phyloP scores from a whole-genome alignment of 2,888 invertebrate genomes.

The Aleiodes alternator region DNA sequence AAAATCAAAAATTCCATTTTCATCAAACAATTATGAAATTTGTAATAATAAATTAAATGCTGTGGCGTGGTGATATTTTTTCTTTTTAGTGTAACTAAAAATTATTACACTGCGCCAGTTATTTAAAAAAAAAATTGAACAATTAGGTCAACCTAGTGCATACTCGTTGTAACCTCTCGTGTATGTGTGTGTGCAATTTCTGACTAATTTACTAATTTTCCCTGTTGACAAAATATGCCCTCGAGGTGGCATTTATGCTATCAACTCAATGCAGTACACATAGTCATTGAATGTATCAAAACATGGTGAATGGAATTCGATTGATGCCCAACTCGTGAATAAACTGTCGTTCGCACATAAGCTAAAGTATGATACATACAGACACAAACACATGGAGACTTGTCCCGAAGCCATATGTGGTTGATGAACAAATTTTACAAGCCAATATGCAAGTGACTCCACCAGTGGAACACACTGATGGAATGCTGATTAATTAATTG shows the following conservation, averaged over 20 bases:
- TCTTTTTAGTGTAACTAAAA: no score
- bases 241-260: slow-evolving; percentile 20
- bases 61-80: no score
- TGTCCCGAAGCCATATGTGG: background rate
- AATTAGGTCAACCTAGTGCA: slow-evolving; percentile 7
- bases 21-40: no score
- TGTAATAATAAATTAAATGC: no score
- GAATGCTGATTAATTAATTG: slow-evolving; percentile 15
- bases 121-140: slow-evolving; percentile 1
- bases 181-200: slow-evolving; percentile 56
- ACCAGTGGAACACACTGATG: background rate
- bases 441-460: slow-evolving; percentile 32
- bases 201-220: slow-evolving; percentile 69
- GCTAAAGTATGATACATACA: slow-evolving; percentile 15
- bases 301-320: slow-evolving; percentile 24
- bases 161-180: background rate
- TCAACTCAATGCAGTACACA: slow-evolving; percentile 1
- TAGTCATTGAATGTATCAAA: slow-evolving; percentile 8
- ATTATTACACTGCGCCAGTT: background rate
- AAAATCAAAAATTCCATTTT: no score
- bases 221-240: slow-evolving; percentile 52
- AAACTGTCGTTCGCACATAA: slow-evolving; percentile 23
- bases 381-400: background rate
- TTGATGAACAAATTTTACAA: slow-evolving; percentile 43
- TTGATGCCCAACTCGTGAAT: slow-evolving; percentile 22